Evolutionary conservation across 2,888 invertebrate genomes (phyloP).

Genomic region (Phortica okadai): DNA sequence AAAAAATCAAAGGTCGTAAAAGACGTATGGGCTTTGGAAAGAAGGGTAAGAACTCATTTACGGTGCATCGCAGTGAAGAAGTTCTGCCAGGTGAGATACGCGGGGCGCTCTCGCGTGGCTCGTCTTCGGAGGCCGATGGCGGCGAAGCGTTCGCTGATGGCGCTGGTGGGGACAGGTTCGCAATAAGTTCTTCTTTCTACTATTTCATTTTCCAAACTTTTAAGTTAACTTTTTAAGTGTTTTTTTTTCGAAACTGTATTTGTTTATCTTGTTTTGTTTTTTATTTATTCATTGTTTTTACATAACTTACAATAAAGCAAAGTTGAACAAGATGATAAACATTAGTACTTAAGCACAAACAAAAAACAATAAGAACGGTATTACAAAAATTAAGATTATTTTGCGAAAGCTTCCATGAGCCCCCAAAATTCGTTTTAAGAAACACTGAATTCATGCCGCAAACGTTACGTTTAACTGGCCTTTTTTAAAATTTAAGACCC

Average conservation of each 20-base stretch:
- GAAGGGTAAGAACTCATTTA: constrained; percentile 96
- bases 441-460: not conserved
- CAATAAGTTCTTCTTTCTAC: constrained; percentile 57
- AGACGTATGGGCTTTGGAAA: constrained; percentile 96
- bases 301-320: not conserved
- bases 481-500: not conserved
- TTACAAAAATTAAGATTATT: not conserved
- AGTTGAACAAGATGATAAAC: constrained; percentile 27
- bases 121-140: constrained; percentile 95
- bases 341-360: constrained; percentile 29
- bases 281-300: constrained; percentile 3
- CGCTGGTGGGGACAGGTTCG: constrained; percentile 86
- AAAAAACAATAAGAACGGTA: not conserved
- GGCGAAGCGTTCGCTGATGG: constrained; percentile 87
- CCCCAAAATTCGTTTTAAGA: not conserved
- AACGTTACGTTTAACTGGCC: not conserved
- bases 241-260: constrained; percentile 38
- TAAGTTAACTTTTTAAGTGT: constrained; percentile 42
- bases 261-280: constrained; percentile 42
- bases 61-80: constrained; percentile 98
- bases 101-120: constrained; percentile 84
- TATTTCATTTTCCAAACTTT: constrained; percentile 43
- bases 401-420: constrained; percentile 16
- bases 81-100: constrained; percentile 90
- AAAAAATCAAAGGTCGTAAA: constrained; percentile 85